Percentiles rank a stretch among this genome's conserved stretches.
Conservation (phyloP, 2,113 vertebrate species). For the Calypte anna region DNA sequence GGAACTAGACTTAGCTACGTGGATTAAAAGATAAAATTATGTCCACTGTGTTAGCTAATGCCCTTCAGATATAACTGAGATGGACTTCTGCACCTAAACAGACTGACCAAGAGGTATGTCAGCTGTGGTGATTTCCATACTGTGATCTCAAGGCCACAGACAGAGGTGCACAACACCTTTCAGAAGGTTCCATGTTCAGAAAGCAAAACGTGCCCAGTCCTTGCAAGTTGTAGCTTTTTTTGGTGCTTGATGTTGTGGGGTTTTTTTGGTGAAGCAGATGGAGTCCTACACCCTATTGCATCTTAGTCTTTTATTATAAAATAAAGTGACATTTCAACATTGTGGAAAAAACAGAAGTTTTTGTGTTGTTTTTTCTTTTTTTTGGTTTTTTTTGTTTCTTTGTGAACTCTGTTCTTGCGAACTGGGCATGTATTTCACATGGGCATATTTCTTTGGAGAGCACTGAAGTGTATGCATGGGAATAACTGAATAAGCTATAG, state of each 20-base stretch:
- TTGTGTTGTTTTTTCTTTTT: not conserved
- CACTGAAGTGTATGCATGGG: not conserved
- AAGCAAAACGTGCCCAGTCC: not conserved
- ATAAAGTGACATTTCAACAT: not conserved
- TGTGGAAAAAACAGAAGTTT: not conserved
- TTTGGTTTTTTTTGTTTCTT: not conserved
- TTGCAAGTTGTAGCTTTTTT: not conserved
- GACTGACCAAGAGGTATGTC: not conserved
- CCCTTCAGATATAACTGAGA: not conserved
- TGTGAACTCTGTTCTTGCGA: not conserved
- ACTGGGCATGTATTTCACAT: not conserved
- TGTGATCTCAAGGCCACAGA: not conserved
- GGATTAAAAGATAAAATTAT: not conserved
- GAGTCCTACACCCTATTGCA: accelerated
- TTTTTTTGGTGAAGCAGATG: not conserved
- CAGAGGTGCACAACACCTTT: not conserved
- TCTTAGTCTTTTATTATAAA: not conserved
- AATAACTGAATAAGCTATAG: not conserved
- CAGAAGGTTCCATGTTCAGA: not conserved
- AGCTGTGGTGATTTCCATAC: not conserved
- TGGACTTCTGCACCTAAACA: not conserved
- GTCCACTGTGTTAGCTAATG: not conserved
- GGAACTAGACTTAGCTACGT: not conserved
- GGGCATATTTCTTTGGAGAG: not conserved
- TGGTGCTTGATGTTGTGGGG: not conserved